These are phyloP conservation scores for Pentalonia nigronervosa DNA, from an alignment of 1,140 invertebrate genomes.

Conservation along the genomic window DNA sequence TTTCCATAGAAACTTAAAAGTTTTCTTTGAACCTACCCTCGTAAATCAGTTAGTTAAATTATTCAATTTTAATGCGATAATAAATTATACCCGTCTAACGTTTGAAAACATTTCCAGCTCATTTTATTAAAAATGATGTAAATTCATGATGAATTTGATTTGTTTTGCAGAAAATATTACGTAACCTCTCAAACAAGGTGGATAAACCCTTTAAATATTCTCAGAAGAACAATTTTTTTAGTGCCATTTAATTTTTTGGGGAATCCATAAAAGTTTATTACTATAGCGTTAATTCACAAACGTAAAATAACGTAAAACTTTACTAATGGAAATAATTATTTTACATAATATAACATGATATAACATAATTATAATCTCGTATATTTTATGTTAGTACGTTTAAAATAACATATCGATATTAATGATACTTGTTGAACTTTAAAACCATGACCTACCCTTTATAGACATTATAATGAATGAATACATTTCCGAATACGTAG, in stretches of 20 bases:
- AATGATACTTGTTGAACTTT: constrained; percentile 48
- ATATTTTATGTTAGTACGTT: background rate
- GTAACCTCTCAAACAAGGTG: too few relatives aligned
- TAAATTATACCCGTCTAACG: background rate
- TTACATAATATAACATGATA: background rate
- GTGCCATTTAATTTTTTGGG: background rate
- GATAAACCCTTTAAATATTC: too few relatives aligned
- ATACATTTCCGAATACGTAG: too few relatives aligned
- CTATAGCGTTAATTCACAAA: background rate
- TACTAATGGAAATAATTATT: background rate
- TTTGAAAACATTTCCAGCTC: background rate
- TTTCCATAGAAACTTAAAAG: too few relatives aligned
- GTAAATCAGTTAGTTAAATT: background rate
- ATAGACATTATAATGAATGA: background rate
- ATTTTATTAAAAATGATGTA: too few relatives aligned
- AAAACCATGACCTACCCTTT: background rate
- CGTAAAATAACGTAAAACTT: too few relatives aligned
- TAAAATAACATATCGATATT: constrained; percentile 7
- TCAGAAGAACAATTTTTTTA: background rate
- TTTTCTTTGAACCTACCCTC: background rate
- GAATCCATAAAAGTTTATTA: background rate
- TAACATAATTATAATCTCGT: background rate
- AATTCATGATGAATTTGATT: too few relatives aligned
- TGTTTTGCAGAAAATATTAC: too few relatives aligned
- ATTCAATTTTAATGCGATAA: background rate